Evolutionary conservation across 2,797 vertebrate species (phyloP).

Genomic region (Ctenosaura bakeri): DNA sequence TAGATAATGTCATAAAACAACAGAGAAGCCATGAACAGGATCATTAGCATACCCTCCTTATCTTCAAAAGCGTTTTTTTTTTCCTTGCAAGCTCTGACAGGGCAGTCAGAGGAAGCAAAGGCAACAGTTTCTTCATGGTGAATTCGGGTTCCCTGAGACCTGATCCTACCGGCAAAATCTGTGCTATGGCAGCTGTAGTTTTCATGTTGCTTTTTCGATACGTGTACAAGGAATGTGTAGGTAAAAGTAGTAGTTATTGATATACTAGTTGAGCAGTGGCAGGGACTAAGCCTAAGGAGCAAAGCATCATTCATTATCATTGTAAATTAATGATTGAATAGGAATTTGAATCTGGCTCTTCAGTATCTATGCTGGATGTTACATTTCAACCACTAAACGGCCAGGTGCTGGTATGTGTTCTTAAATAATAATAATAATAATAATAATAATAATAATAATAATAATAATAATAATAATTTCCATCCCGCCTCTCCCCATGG

Average conservation of each 20-base stretch:
- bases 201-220: background rate
- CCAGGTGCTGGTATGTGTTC: no score
- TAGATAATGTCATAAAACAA: background rate
- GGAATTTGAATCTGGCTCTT: background rate
- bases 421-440: no score
- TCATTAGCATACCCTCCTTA: background rate
- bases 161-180: background rate
- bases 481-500: no score
- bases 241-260: background rate
- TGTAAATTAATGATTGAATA: background rate
- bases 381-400: background rate
- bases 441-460: no score
- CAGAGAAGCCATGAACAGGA: background rate
- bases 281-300: background rate
- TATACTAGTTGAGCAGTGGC: background rate
- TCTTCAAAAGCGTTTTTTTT: background rate
- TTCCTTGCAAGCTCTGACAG: background rate
- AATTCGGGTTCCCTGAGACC: background rate
- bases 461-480: no score
- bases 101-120: background rate
- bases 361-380: background rate
- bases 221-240: background rate
- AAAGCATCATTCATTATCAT: background rate
- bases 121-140: background rate
- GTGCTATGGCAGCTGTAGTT: background rate